These are phyloP conservation scores for Terrapene triunguis DNA, from an alignment of 2,113 vertebrate species.

Conservation along the genomic window DNA sequence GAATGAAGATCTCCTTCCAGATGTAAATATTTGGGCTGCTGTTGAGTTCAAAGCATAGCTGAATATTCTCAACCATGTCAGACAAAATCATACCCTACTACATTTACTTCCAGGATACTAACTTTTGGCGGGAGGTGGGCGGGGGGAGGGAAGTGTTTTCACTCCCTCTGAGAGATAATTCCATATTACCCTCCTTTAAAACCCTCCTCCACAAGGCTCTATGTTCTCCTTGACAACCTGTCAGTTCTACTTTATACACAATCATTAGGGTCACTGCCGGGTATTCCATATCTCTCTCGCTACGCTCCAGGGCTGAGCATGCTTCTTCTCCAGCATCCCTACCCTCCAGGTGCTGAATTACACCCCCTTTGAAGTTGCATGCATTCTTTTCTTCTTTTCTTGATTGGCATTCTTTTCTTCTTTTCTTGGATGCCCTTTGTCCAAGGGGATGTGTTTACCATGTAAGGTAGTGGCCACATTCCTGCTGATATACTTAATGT, in stretches of 20 bases:
- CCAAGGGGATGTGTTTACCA: background rate
- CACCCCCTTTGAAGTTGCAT: background rate
- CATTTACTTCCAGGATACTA: background rate
- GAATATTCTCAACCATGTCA: background rate
- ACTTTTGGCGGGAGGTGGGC: background rate
- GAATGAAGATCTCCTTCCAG: background rate
- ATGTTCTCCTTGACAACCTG: background rate
- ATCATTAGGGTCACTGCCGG: background rate
- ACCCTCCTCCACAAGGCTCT: rapidly evolving
- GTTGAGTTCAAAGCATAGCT: background rate
- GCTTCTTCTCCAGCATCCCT: background rate
- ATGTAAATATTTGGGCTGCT: slow-evolving; percentile 16
- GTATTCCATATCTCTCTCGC: background rate
- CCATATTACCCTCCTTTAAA: background rate
- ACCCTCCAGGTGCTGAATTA: background rate
- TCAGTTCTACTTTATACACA: background rate
- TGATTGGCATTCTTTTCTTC: too few species aligned
- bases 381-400: background rate
- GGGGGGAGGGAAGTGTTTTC: too few species aligned
- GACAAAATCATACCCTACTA: background rate
- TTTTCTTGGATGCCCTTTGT: background rate
- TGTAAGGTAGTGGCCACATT: background rate
- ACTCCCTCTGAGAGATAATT: background rate
- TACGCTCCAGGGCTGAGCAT: background rate
- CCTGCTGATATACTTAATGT: background rate